A percentile compares a stretch with the other conserved stretches of the same genome.
phyloP scores from a whole-genome alignment of 1,140 invertebrate genomes.

The Dermatophagoides farinae region DNA sequence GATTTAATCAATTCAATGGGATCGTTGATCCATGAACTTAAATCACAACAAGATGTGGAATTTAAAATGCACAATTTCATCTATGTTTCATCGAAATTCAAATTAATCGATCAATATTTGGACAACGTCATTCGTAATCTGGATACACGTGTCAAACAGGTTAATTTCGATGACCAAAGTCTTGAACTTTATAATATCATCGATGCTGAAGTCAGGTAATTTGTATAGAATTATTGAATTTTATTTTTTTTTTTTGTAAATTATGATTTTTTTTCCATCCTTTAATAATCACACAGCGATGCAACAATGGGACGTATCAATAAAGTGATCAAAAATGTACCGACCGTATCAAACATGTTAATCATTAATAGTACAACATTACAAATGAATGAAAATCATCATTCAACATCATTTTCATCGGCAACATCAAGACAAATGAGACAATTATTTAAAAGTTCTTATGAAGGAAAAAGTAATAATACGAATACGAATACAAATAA shows the following conservation, averaged over 20 bases:
- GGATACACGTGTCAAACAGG: neutral
- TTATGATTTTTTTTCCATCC: neutral
- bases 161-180: neutral
- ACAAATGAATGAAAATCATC: neutral
- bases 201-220: conserved; percentile 1
- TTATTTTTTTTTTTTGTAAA: neutral
- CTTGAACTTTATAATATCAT: neutral
- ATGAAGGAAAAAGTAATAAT: no score
- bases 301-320: neutral
- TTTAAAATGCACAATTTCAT: conserved; percentile 7
- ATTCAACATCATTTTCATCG: no score
- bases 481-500: no score
- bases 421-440: no score
- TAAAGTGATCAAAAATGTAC: neutral
- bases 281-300: neutral
- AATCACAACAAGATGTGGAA: neutral
- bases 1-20: neutral
- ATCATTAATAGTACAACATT: neutral
- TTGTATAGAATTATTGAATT: neutral
- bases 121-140: neutral
- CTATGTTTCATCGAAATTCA: neutral
- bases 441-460: no score
- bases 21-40: neutral
- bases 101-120: neutral
- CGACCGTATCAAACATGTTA: neutral